Evolutionary conservation across 2,888 invertebrate genomes (phyloP).

Genomic region (Pinctada fucata): DNA sequence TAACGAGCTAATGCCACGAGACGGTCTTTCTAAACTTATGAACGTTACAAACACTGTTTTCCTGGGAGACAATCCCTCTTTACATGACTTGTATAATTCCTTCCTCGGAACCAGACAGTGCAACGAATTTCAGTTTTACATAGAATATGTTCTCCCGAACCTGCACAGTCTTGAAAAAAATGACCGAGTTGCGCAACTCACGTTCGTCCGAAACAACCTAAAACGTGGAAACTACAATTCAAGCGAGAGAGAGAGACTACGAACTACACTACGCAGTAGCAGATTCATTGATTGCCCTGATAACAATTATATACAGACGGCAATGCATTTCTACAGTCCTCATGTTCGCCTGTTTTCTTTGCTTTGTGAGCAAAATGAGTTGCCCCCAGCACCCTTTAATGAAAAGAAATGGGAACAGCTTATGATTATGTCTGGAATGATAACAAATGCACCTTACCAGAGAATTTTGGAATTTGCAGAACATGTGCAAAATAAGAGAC

Average conservation of each 20-base stretch:
- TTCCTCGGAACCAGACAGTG: neutral
- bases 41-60: neutral
- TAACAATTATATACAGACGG: neutral
- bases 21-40: neutral
- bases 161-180: neutral
- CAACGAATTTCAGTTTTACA: conserved; percentile 9
- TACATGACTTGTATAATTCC: neutral
- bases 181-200: neutral
- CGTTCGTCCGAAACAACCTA: conserved; percentile 7
- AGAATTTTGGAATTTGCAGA: conserved; percentile 12
- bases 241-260: neutral
- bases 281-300: neutral
- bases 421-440: conserved; percentile 22
- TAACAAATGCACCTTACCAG: neutral
- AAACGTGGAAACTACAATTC: neutral
- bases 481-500: conserved; percentile 1
- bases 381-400: conserved; percentile 25
- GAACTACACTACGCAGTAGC: neutral
- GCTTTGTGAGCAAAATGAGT: conserved; percentile 3
- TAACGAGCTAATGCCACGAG: neutral
- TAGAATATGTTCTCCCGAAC: neutral
- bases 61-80: neutral
- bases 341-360: neutral
- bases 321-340: conserved; percentile 24
- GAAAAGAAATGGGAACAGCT: conserved; percentile 7